Conservation (phyloP, 2,888 invertebrate genomes). For the Matsumyia berberina region DNA sequence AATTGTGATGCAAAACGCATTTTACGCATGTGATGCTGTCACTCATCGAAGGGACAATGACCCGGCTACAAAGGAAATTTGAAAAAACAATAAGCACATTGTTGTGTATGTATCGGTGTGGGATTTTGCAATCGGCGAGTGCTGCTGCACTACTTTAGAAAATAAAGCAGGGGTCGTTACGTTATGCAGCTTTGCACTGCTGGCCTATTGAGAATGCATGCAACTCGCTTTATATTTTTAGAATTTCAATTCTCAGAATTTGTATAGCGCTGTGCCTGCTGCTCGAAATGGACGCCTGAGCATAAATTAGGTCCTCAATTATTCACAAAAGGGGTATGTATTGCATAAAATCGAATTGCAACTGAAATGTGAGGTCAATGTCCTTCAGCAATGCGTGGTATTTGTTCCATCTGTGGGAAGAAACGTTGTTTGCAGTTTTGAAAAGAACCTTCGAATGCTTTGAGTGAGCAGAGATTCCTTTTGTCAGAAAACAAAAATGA, state of each 20-base stretch:
- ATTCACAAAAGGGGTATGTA: constrained; percentile 10
- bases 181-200: constrained; percentile 46
- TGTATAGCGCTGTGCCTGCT: constrained; percentile 57
- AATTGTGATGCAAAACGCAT: constrained; percentile 61
- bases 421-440: too few relatives aligned
- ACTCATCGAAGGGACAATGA: constrained; percentile 58
- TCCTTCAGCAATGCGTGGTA: constrained; percentile 25
- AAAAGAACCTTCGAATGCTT: background rate
- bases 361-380: constrained; percentile 43
- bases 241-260: constrained; percentile 49
- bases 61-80: constrained; percentile 38
- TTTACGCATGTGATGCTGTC: constrained; percentile 62
- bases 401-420: constrained; percentile 29
- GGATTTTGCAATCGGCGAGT: constrained; percentile 26
- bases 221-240: constrained; percentile 23
- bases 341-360: constrained; percentile 47
- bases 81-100: background rate
- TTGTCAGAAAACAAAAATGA: background rate
- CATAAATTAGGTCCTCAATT: constrained; percentile 49
- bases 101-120: constrained; percentile 3
- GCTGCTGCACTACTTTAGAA: constrained; percentile 48
- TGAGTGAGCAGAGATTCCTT: constrained; percentile 3
- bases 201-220: constrained; percentile 56
- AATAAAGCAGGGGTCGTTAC: constrained; percentile 35
- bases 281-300: constrained; percentile 48